These are phyloP conservation scores for Penaeus vannamei DNA, from an alignment of 1,140 invertebrate species.

Conservation along the genomic window DNA sequence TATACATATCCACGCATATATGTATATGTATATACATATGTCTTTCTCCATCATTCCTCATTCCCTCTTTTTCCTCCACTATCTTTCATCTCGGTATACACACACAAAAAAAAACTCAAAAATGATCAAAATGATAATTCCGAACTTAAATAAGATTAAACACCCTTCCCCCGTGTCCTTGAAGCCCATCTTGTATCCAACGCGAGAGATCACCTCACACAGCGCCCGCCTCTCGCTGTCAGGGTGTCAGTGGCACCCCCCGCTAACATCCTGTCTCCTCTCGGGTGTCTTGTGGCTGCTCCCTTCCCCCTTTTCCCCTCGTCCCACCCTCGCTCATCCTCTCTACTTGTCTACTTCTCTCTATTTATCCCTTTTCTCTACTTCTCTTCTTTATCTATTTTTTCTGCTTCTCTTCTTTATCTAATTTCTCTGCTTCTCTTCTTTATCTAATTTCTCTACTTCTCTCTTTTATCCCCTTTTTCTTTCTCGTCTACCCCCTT, in stretches of 20 bases:
- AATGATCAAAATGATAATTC: too few relatives aligned
- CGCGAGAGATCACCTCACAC: constrained; percentile 11
- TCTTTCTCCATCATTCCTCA: neutral
- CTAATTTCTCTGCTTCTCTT: too few relatives aligned
- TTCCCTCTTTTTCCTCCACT: neutral
- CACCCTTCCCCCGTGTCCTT: too few relatives aligned
- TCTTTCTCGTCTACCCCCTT: neutral
- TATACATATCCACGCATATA: neutral
- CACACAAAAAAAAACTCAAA: too few relatives aligned
- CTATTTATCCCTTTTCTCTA: neutral
- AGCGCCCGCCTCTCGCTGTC: neutral
- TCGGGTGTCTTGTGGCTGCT: neutral
- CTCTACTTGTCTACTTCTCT: neutral
- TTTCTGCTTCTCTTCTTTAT: neutral
- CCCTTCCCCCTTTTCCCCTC: neutral
- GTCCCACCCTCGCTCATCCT: neutral
- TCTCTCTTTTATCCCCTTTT: neutral
- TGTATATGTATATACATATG: neutral
- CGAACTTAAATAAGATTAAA: too few relatives aligned
- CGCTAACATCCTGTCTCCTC: neutral
- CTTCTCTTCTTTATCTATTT: neutral
- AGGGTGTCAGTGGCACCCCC: constrained; percentile 40
- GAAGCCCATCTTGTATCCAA: neutral
- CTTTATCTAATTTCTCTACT: too few relatives aligned
- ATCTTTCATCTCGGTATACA: too few relatives aligned